Conservation (phyloP, 53 echinoderm and acorn worm genomes). For the Paelopatides confundens region DNA sequence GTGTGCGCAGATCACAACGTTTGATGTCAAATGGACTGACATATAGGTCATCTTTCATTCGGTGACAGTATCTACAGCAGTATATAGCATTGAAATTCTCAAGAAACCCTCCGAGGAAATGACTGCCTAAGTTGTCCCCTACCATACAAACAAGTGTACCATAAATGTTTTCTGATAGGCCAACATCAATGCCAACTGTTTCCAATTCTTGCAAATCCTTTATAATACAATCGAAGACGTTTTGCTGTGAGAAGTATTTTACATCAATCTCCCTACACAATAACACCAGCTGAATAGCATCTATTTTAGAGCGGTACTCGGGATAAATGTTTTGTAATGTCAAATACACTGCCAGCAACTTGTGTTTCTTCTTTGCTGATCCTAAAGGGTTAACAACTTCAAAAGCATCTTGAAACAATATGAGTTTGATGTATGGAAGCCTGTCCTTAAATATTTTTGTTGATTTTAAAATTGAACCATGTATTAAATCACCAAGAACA, state of each 20-base stretch:
- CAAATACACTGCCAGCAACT: slow-evolving; percentile 71
- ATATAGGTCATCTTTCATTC: slow-evolving; percentile 16
- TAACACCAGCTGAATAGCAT: slow-evolving; percentile 66
- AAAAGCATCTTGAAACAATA: slow-evolving; percentile 74
- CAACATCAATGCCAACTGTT: background rate
- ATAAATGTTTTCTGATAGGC: background rate
- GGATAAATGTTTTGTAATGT: slow-evolving; percentile 72
- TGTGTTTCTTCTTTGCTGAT: slow-evolving; percentile 69
- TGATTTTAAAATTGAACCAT: no score
- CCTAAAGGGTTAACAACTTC: slow-evolving; percentile 80
- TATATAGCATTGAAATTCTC: slow-evolving; percentile 56
- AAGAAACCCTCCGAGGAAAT: slow-evolving; percentile 66
- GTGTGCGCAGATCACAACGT: slow-evolving; percentile 27
- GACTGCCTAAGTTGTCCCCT: slow-evolving; percentile 71
- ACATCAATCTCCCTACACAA: slow-evolving; percentile 71
- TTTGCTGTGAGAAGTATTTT: slow-evolving; percentile 57
- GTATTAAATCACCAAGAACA: no score
- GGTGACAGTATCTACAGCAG: slow-evolving; percentile 59
- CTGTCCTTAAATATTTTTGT: no score
- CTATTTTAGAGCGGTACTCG: slow-evolving; percentile 51
- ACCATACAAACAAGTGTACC: slow-evolving; percentile 50
- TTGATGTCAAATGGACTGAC: slow-evolving; percentile 9
- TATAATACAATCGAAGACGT: slow-evolving; percentile 55
- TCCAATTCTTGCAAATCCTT: slow-evolving; percentile 41
- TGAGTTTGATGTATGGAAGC: slow-evolving; percentile 45